These are phyloP conservation scores for Micropterix aruncella DNA, from an alignment of 2,888 invertebrate species.

Conservation along the genomic window DNA sequence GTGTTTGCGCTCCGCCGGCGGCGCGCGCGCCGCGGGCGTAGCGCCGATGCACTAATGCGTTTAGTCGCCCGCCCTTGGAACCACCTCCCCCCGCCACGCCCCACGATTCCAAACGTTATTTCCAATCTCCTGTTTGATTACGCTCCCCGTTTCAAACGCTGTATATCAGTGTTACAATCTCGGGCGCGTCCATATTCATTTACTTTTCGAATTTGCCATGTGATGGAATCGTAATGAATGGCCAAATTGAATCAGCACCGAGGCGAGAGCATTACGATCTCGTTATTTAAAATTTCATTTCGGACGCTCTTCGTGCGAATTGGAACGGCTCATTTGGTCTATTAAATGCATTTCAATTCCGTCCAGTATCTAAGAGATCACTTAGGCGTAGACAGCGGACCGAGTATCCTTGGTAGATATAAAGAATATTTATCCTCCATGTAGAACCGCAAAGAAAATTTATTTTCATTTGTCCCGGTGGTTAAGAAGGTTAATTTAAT, in stretches of 20 bases:
- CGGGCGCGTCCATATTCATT: neutral
- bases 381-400: too few relatives aligned
- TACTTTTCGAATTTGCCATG: neutral
- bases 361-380: too few relatives aligned
- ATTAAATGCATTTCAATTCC: too few relatives aligned
- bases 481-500: too few relatives aligned
- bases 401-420: too few relatives aligned
- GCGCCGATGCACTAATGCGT: slow-evolving; percentile 9
- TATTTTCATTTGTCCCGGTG: too few relatives aligned
- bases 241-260: neutral
- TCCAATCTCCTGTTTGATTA: slow-evolving; percentile 13
- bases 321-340: too few relatives aligned
- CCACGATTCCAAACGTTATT: slow-evolving; percentile 12
- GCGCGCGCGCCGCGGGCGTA: slow-evolving; percentile 9
- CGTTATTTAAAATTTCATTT: too few relatives aligned
- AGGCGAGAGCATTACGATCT: too few relatives aligned
- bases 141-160: slow-evolving; percentile 3
- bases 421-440: too few relatives aligned
- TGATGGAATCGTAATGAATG: neutral
- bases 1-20: slow-evolving; percentile 1
- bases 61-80: slow-evolving; percentile 10
- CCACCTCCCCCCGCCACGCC: neutral
- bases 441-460: too few relatives aligned
- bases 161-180: neutral
- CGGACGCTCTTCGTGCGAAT: too few relatives aligned